These are phyloP conservation scores for Cephus nigrinus DNA, from an alignment of 2,888 invertebrate species.

Conservation along the genomic window DNA sequence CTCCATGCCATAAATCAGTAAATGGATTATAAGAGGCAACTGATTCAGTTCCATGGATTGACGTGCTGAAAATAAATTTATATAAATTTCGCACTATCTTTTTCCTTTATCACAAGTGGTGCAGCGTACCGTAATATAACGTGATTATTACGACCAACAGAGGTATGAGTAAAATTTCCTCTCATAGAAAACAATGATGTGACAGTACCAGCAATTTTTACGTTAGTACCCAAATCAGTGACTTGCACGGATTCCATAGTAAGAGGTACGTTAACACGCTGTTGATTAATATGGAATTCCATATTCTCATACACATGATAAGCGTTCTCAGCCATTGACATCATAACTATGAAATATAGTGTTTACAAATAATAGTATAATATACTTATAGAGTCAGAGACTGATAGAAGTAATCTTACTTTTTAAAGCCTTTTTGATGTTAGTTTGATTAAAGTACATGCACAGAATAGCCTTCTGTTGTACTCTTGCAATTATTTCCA, in stretches of 20 bases:
- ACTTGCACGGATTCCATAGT: conserved; percentile 69
- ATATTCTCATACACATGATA: conserved; percentile 56
- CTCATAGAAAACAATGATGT: conserved; percentile 74
- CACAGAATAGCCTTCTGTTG: conserved; percentile 77
- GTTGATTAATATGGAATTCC: conserved; percentile 68
- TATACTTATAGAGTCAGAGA: neutral
- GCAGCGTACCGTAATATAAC: conserved; percentile 71
- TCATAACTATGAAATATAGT: conserved; percentile 37
- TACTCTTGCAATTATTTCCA: conserved; percentile 75
- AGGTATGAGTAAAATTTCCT: conserved; percentile 76
- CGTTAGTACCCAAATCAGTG: conserved; percentile 74
- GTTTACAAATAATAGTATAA: neutral
- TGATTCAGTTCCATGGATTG: conserved; percentile 68
- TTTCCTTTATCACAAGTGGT: conserved; percentile 66
- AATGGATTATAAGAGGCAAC: conserved; percentile 73
- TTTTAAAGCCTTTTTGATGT: conserved; percentile 72
- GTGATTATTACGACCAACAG: conserved; percentile 69
- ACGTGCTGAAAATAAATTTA: conserved; percentile 62
- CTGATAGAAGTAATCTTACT: conserved; percentile 65
- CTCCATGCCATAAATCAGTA: conserved; percentile 74
- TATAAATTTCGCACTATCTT: conserved; percentile 57
- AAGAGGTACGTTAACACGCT: conserved; percentile 70
- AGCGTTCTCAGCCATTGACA: conserved; percentile 50
- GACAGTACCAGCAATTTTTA: conserved; percentile 69
- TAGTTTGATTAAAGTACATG: conserved; percentile 75